Percentiles rank a stretch among this genome's conserved stretches.
Conservation (phyloP, 1,140 invertebrate genomes). For the Zeugodacus cucurbitae region DNA sequence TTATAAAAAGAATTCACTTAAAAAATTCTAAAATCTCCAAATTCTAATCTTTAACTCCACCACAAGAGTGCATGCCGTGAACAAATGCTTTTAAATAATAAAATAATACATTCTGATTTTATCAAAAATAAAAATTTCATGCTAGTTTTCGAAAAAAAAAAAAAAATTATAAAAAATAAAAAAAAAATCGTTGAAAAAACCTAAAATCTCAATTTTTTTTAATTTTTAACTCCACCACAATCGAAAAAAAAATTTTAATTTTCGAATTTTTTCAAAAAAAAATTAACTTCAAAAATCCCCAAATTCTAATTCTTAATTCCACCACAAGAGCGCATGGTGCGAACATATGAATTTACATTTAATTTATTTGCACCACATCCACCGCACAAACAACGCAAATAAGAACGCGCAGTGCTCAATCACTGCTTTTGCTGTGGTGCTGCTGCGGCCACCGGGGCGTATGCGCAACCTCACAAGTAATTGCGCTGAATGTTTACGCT, state of each 20-base stretch:
- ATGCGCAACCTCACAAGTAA: conserved; percentile 3
- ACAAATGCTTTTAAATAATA: no score
- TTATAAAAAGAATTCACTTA: no score
- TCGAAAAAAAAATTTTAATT: no score
- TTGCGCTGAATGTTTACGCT: conserved; percentile 4
- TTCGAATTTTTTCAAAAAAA: no score
- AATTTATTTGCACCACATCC: background rate
- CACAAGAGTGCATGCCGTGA: background rate
- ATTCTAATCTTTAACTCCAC: no score
- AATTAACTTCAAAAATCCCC: background rate
- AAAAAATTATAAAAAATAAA: no score
- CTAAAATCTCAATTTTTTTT: background rate
- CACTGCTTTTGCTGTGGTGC: background rate
- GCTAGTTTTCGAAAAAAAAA: no score
- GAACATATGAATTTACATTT: background rate
- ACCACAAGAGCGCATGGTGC: background rate
- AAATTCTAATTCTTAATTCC: background rate
- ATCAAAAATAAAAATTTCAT: no score
- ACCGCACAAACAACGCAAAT: background rate
- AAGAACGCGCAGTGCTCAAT: background rate
- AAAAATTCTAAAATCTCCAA: no score
- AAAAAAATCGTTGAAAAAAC: no score
- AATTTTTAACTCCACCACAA: background rate
- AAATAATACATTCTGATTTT: no score
- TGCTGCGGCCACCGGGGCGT: background rate